phyloP scores from a whole-genome alignment of 2,888 invertebrate species.

The Eilema sororculum region DNA sequence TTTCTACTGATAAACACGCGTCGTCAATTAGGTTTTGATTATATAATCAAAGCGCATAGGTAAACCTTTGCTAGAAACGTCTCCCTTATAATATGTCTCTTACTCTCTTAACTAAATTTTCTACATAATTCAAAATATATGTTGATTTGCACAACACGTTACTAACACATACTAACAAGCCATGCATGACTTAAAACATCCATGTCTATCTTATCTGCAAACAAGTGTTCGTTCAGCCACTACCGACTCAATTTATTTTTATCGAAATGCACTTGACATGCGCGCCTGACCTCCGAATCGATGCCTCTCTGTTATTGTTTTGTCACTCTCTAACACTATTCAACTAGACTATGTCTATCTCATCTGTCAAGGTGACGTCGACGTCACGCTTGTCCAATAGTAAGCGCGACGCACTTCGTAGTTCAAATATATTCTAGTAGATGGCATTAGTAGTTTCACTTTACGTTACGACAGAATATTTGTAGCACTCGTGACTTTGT shows the following conservation, averaged over 20 bases:
- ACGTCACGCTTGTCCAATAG: constrained; percentile 66
- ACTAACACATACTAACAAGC: not conserved
- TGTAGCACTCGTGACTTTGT: not conserved
- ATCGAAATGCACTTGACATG: constrained; percentile 79
- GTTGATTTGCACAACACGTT: not conserved
- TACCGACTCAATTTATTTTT: constrained; percentile 64
- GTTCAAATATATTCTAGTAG: constrained; percentile 65
- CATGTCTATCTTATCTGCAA: constrained; percentile 27
- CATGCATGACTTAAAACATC: constrained; percentile 6
- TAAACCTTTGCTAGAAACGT: too few relatives aligned
- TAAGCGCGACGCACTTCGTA: constrained; percentile 49
- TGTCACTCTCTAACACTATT: constrained; percentile 61
- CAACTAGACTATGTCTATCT: constrained; percentile 43
- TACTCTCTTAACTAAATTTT: too few relatives aligned
- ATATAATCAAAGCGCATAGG: too few relatives aligned
- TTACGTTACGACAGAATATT: not conserved
- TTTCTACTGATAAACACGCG: too few relatives aligned
- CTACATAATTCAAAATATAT: too few relatives aligned
- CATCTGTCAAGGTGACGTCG: constrained; percentile 60
- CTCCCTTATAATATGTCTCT: too few relatives aligned
- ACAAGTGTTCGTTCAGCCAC: constrained; percentile 29
- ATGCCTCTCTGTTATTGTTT: constrained; percentile 82
- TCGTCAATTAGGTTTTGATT: too few relatives aligned
- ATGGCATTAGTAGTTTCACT: constrained; percentile 69
- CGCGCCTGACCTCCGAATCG: constrained; percentile 82